Evolutionary conservation across 1,140 invertebrate genomes (phyloP), one percentile per base, ranked within the genome.

Genomic region (Plutomurus gul): DNA sequence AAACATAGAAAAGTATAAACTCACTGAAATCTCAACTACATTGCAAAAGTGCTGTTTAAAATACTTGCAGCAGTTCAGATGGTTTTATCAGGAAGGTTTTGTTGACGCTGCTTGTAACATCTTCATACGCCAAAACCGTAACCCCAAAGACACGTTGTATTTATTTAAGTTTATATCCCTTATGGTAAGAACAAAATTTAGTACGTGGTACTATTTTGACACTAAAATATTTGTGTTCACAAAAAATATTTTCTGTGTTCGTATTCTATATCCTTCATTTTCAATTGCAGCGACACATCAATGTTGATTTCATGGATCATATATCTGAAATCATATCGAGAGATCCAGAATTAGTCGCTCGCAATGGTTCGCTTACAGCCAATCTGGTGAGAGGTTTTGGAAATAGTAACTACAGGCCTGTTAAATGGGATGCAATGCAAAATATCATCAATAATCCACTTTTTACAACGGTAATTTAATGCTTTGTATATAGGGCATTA

Each of bases 41-140:
- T 80, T 89, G 0, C 85, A 84, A 0, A 88, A 85, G 82, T 81
- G 91, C 20, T 85, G 86, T 20, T 82, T 81, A 0, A 86, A 87
- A 51, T 86, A 88, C 65, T 71, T 85, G 22, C 85, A 86, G 77
- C 88, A 87, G 70, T 85, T 87, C 74, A 84, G 85, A 0, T 86
- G 87, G 77, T 92, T 89, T 84, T 92, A 92, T 84, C 86, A 90
- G 83, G 88, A 90, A 82, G 84, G 86, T 20, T 86, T 91, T 51
- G 84, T 90, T 81, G 88, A 91, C 83, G 85, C 85, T 11, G 85
- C 86, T 77, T 86, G 85, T 2, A 83, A 86, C 56, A 86, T 88
- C 76, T 84, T 89, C 18, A 85, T 91, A 10, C 82, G 87, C 18
- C 85, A 88, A 74, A 84, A 89, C 51, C 80, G 89, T 8, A 86